phyloP scores from a whole-genome alignment of 2,888 invertebrate species.

The Vesta saturnalis region DNA sequence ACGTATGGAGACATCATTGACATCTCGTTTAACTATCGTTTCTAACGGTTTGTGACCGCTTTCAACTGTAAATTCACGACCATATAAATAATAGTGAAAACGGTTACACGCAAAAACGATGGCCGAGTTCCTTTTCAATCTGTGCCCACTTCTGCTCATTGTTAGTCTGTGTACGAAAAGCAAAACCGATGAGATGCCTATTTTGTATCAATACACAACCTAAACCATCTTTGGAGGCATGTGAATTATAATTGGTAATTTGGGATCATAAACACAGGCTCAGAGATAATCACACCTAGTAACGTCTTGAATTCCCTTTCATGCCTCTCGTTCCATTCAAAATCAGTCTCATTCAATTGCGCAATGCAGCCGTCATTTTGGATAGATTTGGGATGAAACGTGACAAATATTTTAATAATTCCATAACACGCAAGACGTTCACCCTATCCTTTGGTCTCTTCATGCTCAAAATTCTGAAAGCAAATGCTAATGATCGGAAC shows the following conservation, averaged over 20 bases:
- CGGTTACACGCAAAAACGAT: constrained; percentile 30
- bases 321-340: not conserved
- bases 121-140: constrained; percentile 9
- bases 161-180: not conserved
- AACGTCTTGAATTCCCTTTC: not conserved
- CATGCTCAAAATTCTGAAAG: too few species aligned
- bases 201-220: constrained; percentile 1
- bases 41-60: constrained; percentile 54
- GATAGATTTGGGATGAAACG: not conserved
- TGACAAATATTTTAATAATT: not conserved
- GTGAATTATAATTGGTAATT: not conserved
- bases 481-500: too few species aligned
- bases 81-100: constrained; percentile 52
- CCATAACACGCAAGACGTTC: too few species aligned
- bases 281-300: not conserved
- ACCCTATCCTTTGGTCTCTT: too few species aligned
- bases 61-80: constrained; percentile 43
- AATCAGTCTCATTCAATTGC: not conserved
- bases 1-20: constrained; percentile 49
- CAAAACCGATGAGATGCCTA: constrained; percentile 3
- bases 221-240: not conserved
- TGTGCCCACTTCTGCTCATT: constrained; percentile 2
- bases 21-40: constrained; percentile 45
- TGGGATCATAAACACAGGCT: too few species aligned
- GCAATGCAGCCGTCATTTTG: not conserved